Base-by-base conservation (phyloP, 2,888 invertebrate genomes). In the Melieria picta region DNA sequence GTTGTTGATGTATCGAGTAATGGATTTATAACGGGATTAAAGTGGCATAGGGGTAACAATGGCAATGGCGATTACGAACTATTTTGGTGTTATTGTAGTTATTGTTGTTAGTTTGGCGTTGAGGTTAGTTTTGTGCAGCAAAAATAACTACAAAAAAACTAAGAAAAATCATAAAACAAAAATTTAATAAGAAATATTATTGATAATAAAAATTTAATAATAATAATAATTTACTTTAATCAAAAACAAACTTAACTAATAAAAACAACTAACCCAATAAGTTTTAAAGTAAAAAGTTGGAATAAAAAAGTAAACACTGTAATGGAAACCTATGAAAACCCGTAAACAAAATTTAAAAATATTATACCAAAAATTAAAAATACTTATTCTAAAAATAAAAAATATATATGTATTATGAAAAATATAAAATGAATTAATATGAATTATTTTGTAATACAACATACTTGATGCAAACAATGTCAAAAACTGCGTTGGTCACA, bases 331-430 rank as follows among this genome's bases (percentile, higher is more conserved):
- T 16, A 42, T 11, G 11, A 57, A 66, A 57, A 43, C 6, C 1
- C n/a, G 3, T 66, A 66, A 66, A 57, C 9, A 13, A 66, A 56
- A 66, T 42, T 57, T 56, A 47, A 66, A 66, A 56, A 45, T 11
- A 57, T 56, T 52, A 13, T 56, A 16, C 45, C 16, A 56, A 46
- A 47, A 66, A 48, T 10, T 10, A 57, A 66, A 13, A 13, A 52
- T 50, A 64, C 43, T n/a, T 7, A 46, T 52, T 52, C 4, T 11
- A 2, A 65, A n/a, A 9, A 5, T 42, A 43, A 11, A 9, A 45
- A 56, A 65, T 11, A 52, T 43, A 56, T 6, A 16, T 13, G 13
- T 30, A 42, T 10, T 30, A 13, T 5, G 42, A 10, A 7, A 30
- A 50, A 64, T 10, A 50, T 50, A 52, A 64, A 16, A 50, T 30